phyloP scores from a whole-genome alignment of 2,888 invertebrate species.

The Agrochola circellaris region DNA sequence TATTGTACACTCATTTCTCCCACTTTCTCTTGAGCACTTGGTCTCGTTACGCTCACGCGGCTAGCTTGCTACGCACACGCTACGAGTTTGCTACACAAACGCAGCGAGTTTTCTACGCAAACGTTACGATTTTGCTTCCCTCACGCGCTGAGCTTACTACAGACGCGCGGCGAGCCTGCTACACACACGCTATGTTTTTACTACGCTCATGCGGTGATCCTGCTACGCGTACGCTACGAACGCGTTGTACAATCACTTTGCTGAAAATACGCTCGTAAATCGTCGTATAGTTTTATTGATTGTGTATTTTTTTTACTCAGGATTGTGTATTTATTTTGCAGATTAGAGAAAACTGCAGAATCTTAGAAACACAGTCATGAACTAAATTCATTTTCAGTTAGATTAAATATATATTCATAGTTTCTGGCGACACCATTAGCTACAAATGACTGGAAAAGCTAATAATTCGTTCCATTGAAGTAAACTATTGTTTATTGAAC shows the following conservation, averaged over 20 bases:
- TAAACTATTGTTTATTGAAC: slow-evolving; percentile 52
- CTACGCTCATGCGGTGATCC: neutral
- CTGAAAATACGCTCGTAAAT: neutral
- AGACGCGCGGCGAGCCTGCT: neutral
- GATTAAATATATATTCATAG: neutral
- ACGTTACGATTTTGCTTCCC: neutral
- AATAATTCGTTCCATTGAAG: neutral
- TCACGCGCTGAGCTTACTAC: neutral
- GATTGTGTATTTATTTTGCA: neutral
- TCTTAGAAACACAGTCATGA: neutral
- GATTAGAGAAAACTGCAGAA: neutral
- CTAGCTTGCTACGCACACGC: neutral
- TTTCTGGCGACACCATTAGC: neutral
- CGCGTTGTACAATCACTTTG: neutral
- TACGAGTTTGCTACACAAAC: too few relatives aligned
- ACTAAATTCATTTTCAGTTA: too few relatives aligned
- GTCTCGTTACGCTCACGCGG: neutral
- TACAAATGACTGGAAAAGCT: neutral
- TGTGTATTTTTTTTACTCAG: neutral
- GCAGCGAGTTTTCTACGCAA: too few relatives aligned
- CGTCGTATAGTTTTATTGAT: neutral
- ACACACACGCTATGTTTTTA: neutral
- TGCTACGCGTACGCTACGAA: neutral
- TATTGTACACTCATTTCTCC: neutral
- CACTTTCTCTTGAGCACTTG: neutral